phyloP scores from a whole-genome alignment of 2,113 vertebrate genomes.

The Ptyas mucosa region DNA sequence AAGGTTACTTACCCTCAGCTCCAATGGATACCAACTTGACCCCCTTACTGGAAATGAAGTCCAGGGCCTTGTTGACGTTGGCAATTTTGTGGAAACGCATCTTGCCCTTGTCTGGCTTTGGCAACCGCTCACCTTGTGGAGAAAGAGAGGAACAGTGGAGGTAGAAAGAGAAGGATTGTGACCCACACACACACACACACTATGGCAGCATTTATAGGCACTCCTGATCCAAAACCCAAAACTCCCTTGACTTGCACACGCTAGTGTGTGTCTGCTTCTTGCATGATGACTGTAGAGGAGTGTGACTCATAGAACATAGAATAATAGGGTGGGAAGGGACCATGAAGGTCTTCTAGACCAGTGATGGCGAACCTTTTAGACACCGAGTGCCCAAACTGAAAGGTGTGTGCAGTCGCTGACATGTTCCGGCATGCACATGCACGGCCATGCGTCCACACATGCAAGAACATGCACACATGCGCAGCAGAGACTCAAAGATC shows the following conservation, averaged over 20 bases:
- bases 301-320: not conserved
- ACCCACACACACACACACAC: not conserved
- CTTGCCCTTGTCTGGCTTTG: constrained; percentile 91
- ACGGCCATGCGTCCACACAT: too few relatives aligned
- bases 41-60: constrained; percentile 89
- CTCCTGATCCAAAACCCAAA: not conserved
- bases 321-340: not conserved
- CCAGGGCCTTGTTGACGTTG: constrained; percentile 90
- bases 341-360: not conserved
- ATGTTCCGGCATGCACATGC: too few relatives aligned
- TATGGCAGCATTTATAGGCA: not conserved
- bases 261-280: not conserved
- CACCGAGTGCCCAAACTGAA: too few relatives aligned
- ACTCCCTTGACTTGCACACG: not conserved
- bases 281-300: not conserved
- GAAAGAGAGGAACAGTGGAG: not conserved
- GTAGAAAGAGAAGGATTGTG: not conserved
- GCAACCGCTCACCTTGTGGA: constrained; percentile 81
- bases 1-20: constrained; percentile 14
- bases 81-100: constrained; percentile 95
- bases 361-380: too few relatives aligned
- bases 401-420: too few relatives aligned
- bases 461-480: too few relatives aligned
- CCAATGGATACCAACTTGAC: constrained; percentile 64
- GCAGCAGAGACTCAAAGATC: too few relatives aligned